These are phyloP conservation scores for Callocephalon fimbriatum DNA, from an alignment of 2,113 vertebrate genomes.

Conservation along the genomic window DNA sequence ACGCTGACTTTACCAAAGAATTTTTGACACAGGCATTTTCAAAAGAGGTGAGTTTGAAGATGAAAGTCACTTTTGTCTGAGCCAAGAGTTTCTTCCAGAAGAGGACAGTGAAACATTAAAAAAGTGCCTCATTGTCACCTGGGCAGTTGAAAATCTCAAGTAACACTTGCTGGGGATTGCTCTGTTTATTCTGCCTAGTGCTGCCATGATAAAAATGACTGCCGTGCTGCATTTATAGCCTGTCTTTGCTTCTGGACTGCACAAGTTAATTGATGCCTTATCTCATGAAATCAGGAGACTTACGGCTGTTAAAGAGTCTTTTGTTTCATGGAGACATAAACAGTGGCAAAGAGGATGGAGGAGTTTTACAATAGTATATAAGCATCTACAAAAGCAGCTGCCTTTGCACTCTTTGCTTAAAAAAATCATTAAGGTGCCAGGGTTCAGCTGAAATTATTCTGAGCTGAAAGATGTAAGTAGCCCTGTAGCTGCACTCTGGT, in stretches of 20 bases:
- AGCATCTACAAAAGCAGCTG: neutral
- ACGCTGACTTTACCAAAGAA: neutral
- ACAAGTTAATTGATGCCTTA: neutral
- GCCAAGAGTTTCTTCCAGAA: neutral
- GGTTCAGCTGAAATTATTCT: neutral
- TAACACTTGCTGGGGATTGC: neutral
- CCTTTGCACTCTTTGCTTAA: neutral
- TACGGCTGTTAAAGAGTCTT: neutral
- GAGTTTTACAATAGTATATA: neutral
- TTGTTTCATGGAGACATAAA: neutral
- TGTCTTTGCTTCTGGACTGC: neutral
- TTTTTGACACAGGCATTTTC: neutral
- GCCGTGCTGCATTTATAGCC: neutral
- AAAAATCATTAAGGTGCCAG: neutral
- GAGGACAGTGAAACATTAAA: neutral
- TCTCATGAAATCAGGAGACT: neutral
- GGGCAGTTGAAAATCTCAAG: neutral
- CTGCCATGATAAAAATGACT: neutral
- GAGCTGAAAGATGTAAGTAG: neutral
- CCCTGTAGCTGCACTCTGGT: neutral
- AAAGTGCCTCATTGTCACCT: neutral
- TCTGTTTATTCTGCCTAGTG: neutral
- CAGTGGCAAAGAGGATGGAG: neutral
- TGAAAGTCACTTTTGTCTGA: neutral
- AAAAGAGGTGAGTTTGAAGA: neutral